These are phyloP conservation scores for Lates japonicus DNA, from an alignment of 2,797 vertebrate species.

Conservation along the genomic window DNA sequence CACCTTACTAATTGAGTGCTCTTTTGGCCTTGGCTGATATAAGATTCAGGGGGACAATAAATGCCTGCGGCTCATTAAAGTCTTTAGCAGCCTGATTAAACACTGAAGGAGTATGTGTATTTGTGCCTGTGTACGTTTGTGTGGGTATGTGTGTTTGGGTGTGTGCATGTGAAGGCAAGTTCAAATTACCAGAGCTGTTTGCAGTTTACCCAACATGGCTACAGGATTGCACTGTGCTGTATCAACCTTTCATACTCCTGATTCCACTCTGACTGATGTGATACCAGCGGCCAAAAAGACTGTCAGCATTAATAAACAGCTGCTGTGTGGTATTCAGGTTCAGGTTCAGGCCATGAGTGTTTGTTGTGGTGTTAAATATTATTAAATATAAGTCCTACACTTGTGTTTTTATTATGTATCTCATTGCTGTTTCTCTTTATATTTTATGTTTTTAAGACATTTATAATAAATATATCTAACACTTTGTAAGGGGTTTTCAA, in stretches of 20 bases:
- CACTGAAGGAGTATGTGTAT: conserved; percentile 27
- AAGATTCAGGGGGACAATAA: conserved; percentile 65
- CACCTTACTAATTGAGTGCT: conserved; percentile 63
- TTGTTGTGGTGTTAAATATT: no score
- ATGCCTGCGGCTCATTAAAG: conserved; percentile 67
- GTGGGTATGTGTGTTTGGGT: neutral
- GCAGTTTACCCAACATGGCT: conserved; percentile 31
- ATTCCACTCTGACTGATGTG: conserved; percentile 54
- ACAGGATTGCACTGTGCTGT: conserved; percentile 19
- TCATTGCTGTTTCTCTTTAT: no score
- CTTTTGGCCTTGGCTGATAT: conserved; percentile 63
- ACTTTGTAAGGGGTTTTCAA: no score
- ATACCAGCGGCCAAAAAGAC: conserved; percentile 54
- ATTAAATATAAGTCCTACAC: no score
- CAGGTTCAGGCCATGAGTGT: no score
- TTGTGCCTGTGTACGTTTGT: neutral
- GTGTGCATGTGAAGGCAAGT: neutral
- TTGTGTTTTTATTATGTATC: no score
- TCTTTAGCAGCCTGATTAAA: conserved; percentile 72
- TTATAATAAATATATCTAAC: no score
- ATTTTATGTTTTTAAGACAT: no score
- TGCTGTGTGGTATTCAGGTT: conserved; percentile 46
- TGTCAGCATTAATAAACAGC: conserved; percentile 54
- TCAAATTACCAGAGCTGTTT: conserved; percentile 29
- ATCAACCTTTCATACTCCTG: conserved; percentile 32